Evolutionary conservation across 2,797 vertebrate genomes (phyloP).

Genomic region (Columba guinea): DNA sequence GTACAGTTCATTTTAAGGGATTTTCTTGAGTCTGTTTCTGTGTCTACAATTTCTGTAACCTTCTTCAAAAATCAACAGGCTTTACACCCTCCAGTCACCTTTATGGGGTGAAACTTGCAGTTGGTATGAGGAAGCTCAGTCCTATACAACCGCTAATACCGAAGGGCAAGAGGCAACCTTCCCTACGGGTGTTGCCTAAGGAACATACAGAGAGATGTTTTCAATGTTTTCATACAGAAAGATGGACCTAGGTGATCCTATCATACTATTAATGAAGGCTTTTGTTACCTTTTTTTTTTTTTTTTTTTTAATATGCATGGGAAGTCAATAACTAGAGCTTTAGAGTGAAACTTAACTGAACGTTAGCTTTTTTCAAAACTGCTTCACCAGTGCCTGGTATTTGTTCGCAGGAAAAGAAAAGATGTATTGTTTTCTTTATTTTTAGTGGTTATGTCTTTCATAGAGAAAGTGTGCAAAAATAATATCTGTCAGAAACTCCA

Average conservation of each 20-base stretch:
- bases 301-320: fast-evolving
- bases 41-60: neutral
- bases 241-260: neutral
- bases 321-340: neutral
- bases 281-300: neutral
- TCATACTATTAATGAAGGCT: neutral
- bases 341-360: neutral
- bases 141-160: neutral
- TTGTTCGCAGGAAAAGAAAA: neutral
- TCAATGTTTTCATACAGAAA: neutral
- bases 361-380: neutral
- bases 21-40: neutral
- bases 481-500: neutral
- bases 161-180: neutral
- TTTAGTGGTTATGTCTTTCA: neutral
- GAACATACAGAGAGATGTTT: neutral
- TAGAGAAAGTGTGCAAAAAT: neutral
- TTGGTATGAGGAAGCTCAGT: neutral
- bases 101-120: neutral
- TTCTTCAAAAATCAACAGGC: neutral
- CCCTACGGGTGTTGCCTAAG: neutral
- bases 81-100: neutral
- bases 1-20: neutral
- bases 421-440: neutral
- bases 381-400: neutral